Base-by-base conservation (phyloP, 2,797 vertebrate species). In the Paguma larvata region DNA sequence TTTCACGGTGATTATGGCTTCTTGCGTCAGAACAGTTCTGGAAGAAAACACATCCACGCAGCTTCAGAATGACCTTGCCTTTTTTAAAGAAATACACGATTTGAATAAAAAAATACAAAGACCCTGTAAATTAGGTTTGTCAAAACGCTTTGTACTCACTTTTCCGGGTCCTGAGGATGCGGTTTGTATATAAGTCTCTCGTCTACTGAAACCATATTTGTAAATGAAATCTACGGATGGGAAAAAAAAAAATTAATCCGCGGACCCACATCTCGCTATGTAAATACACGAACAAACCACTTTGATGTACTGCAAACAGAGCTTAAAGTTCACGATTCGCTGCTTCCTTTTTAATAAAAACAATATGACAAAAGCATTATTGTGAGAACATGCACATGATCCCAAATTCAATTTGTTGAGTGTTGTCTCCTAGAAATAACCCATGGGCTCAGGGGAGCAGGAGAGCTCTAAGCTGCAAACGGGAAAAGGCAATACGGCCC, bases 1-100 rank as follows among this genome's bases (percentile, higher is more conserved):
- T 98, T 99, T 99, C 82, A 99, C 99, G 48, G 99, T 99, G 97
- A 99, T 99, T 93, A 99, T 99, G n/a, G 99, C 99, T 98, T 99
- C 99, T 96, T 99, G 99, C 10, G 99, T 99, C 96, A 99, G 98
- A 95, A 99, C 65, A 15, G 99, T 99, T 98, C 99, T 99, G 97
- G 78, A 96, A 97, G 7, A 96, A 89, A 97, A 83, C 70, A 95
- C 21, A 88, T 23, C 15, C 68, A 89, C 10, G 79, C 14, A 15
- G 27, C 11, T 78, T 94, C 25, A 93, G 68, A 68, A 53, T 41
- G 25, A 91, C 30, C 48, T 51, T 85, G 16, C 59, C 79, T n/a
- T 68, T 38, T 68, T 63, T 6, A 27, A 53, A 79, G 72, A 85
- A 75, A 32, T 14, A 38, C 0, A 12, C 63, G 11, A 77, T 34